These are phyloP conservation scores for Ypsolopha scabrella DNA, from an alignment of 2,888 invertebrate species.

Conservation along the genomic window DNA sequence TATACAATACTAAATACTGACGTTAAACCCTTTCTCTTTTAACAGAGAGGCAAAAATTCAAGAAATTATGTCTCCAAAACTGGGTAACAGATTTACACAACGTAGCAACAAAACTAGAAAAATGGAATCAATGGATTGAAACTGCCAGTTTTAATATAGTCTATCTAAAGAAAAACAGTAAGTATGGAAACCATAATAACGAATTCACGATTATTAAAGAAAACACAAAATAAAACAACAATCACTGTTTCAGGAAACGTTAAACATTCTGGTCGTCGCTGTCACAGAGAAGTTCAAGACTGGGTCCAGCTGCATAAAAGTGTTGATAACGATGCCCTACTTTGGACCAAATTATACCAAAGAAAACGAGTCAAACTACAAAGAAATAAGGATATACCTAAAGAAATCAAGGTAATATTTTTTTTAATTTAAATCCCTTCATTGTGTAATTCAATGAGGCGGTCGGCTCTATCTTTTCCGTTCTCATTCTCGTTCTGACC, in stretches of 20 bases:
- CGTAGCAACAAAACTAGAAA: constrained; percentile 31
- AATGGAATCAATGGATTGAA: constrained; percentile 44
- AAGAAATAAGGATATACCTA: too few relatives aligned
- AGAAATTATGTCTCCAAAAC: constrained; percentile 20
- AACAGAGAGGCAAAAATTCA: constrained; percentile 17
- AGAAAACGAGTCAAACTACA: background rate
- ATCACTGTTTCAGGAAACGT: too few relatives aligned
- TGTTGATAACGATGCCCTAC: constrained; percentile 25
- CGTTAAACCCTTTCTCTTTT: background rate
- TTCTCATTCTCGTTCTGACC: too few relatives aligned
- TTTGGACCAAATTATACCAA: constrained; percentile 20
- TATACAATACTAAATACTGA: too few relatives aligned
- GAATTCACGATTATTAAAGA: too few relatives aligned
- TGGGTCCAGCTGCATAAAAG: constrained; percentile 26
- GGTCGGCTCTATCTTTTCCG: too few relatives aligned
- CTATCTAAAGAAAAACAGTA: constrained; percentile 17
- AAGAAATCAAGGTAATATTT: too few relatives aligned
- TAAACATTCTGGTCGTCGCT: too few relatives aligned
- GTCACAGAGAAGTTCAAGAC: constrained; percentile 2
- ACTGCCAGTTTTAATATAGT: constrained; percentile 23
- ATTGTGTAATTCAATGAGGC: too few relatives aligned
- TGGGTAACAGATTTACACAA: constrained; percentile 39
- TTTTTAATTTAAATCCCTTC: too few relatives aligned
- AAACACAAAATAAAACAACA: too few relatives aligned
- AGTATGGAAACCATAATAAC: too few relatives aligned